phyloP scores from a whole-genome alignment of 1,140 invertebrate species.

The Cydia fagiglandana region DNA sequence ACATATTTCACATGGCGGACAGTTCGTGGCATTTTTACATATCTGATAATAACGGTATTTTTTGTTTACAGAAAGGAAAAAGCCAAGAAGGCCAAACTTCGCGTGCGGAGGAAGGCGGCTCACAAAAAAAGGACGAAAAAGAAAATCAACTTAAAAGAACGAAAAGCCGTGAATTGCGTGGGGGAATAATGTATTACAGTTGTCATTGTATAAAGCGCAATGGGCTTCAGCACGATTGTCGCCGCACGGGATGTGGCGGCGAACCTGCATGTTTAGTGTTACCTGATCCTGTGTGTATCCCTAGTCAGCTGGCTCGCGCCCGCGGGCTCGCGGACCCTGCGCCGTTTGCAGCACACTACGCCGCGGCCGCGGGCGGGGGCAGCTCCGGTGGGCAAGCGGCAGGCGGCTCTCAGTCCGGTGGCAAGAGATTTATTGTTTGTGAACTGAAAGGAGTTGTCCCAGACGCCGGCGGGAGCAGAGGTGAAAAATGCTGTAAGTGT shows the following conservation, averaged over 20 bases:
- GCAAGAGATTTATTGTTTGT: constrained; percentile 69
- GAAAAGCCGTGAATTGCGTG: constrained; percentile 84
- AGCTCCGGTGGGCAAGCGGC: constrained; percentile 38
- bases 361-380: constrained; percentile 43
- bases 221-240: constrained; percentile 87
- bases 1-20: constrained; percentile 55
- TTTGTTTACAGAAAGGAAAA: constrained; percentile 57
- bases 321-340: constrained; percentile 65
- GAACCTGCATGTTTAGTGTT: constrained; percentile 83
- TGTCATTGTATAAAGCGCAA: constrained; percentile 88
- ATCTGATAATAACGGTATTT: constrained; percentile 18
- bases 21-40: constrained; percentile 29
- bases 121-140: constrained; percentile 67
- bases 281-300: constrained; percentile 83
- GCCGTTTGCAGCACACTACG: constrained; percentile 54
- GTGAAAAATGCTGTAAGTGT: constrained; percentile 67
- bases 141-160: constrained; percentile 70
- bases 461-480: constrained; percentile 43
- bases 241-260: constrained; percentile 84
- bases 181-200: constrained; percentile 82
- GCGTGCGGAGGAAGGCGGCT: constrained; percentile 54
- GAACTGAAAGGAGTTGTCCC: constrained; percentile 65
- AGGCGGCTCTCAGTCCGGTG: constrained; percentile 43
- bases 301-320: constrained; percentile 76
- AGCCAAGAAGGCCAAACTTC: constrained; percentile 41